Evolutionary conservation across 2,113 vertebrate genomes (phyloP).

Genomic region (Butorides virescens): DNA sequence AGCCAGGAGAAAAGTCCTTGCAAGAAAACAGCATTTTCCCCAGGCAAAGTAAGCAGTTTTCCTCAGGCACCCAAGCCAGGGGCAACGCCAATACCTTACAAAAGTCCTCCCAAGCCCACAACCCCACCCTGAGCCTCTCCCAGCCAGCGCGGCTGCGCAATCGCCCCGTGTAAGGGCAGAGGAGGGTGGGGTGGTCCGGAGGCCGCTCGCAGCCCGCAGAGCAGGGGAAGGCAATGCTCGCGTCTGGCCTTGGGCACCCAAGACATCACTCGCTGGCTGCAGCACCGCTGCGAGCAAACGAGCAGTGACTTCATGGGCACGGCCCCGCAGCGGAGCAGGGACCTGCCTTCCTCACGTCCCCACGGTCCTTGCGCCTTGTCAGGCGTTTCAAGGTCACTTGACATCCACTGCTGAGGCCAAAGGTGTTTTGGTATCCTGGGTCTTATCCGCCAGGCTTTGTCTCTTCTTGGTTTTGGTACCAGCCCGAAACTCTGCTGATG

Average conservation of each 20-base stretch:
- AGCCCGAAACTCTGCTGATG: not conserved
- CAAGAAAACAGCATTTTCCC: not conserved
- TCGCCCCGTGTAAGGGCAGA: not conserved
- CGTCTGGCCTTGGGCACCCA: not conserved
- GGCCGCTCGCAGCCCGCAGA: not conserved
- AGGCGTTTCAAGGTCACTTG: not conserved
- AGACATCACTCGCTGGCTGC: not conserved
- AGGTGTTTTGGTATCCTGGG: not conserved
- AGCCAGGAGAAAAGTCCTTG: not conserved
- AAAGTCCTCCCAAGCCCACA: not conserved
- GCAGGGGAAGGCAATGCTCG: not conserved
- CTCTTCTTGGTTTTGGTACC: not conserved
- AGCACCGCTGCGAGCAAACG: rapidly evolving
- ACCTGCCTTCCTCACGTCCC: rapidly evolving
- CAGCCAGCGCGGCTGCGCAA: not conserved
- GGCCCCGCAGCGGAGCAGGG: rapidly evolving
- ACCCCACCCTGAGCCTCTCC: not conserved
- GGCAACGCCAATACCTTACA: not conserved
- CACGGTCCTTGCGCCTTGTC: not conserved
- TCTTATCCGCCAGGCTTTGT: not conserved
- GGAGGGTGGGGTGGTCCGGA: not conserved
- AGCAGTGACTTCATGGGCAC: rapidly evolving
- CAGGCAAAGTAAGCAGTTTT: not conserved
- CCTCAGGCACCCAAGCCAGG: not conserved
- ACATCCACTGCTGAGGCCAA: not conserved